Percentiles rank a stretch among this genome's conserved stretches.
Conservation (phyloP, 2,888 invertebrate species). For the Strigamia crassipes region DNA sequence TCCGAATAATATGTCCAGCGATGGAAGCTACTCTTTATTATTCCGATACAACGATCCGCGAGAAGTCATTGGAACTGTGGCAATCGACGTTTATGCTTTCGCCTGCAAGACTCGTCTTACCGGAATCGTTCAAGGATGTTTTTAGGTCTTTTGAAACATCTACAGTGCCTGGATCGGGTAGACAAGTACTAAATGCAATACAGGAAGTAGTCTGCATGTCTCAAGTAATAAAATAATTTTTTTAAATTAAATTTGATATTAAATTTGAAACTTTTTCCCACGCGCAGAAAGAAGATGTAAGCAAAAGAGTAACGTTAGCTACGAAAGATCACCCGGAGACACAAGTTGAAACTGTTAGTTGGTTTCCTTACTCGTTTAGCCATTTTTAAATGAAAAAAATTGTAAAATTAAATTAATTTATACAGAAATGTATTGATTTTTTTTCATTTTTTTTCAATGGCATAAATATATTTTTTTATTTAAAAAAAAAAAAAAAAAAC, state of each 20-base stretch:
- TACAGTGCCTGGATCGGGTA: neutral
- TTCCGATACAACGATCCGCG: neutral
- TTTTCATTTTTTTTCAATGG: neutral
- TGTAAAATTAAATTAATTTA: no score
- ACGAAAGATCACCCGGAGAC: no score
- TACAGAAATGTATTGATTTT: no score
- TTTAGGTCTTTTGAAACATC: neutral
- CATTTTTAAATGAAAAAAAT: no score
- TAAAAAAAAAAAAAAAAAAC: no score
- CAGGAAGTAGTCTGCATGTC: neutral
- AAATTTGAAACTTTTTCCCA: neutral
- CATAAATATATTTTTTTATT: neutral
- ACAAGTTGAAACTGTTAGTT: no score
- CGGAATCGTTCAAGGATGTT: neutral
- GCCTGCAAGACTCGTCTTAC: neutral
- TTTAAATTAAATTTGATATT: neutral
- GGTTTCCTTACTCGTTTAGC: no score
- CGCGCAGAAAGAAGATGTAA: no score
- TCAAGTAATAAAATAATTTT: neutral
- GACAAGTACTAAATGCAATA: neutral
- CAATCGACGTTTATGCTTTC: neutral
- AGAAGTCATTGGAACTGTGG: neutral
- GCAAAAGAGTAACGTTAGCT: no score
- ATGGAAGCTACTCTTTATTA: neutral
- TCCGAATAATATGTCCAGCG: neutral